A percentile compares a stretch with the other conserved stretches of the same genome.
phyloP scores from a whole-genome alignment of 2,113 vertebrate genomes.

The Menura novaehollandiae region DNA sequence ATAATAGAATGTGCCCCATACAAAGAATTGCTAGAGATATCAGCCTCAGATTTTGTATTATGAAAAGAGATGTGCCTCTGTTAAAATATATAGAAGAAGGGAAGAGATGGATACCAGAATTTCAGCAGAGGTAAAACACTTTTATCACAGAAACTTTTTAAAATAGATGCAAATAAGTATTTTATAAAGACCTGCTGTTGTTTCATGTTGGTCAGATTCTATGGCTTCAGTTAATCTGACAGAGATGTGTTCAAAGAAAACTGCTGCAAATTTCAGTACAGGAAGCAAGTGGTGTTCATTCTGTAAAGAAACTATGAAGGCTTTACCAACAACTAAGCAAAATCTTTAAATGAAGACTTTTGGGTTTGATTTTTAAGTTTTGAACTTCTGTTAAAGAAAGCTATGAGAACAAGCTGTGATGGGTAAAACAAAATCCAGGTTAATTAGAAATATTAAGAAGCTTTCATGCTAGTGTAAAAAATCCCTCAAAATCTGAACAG shows the following conservation, averaged over 20 bases:
- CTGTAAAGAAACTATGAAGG: background rate
- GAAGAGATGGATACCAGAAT: background rate
- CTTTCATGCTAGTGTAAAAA: background rate
- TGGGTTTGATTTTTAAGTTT: background rate
- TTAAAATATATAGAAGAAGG: background rate
- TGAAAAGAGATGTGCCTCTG: background rate
- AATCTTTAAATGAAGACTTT: background rate
- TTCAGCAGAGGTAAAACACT: background rate
- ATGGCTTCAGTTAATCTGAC: background rate
- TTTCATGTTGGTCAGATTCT: conserved; percentile 20
- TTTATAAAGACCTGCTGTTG: background rate
- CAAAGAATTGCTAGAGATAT: background rate
- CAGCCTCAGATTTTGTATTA: background rate
- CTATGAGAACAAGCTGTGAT: background rate
- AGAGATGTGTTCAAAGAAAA: background rate
- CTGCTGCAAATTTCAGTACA: background rate
- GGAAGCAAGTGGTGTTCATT: background rate
- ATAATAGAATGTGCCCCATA: background rate
- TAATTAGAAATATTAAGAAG: background rate
- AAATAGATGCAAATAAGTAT: background rate
- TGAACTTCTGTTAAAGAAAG: background rate
- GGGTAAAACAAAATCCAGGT: background rate
- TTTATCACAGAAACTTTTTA: background rate
- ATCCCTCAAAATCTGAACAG: background rate
- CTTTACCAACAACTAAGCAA: background rate